phyloP scores from a whole-genome alignment of 2,113 vertebrate genomes.

The Pelodiscus sinensis region DNA sequence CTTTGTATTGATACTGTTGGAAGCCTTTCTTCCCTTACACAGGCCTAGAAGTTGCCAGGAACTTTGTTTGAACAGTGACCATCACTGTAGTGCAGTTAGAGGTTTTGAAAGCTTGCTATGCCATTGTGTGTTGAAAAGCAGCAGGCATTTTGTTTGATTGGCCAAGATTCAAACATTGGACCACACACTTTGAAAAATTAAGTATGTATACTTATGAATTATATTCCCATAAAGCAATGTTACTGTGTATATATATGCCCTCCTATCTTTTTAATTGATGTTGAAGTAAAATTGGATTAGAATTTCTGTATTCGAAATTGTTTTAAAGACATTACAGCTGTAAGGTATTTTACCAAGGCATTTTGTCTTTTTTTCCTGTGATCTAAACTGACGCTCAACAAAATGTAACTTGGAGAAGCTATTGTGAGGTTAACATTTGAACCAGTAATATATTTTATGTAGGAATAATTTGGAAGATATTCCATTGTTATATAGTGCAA shows the following conservation, averaged over 20 bases:
- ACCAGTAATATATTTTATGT: slow-evolving; percentile 62
- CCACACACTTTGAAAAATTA: slow-evolving; percentile 64
- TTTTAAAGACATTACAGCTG: neutral
- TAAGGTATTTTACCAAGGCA: slow-evolving; percentile 51
- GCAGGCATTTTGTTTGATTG: slow-evolving; percentile 48
- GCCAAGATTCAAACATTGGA: slow-evolving; percentile 42
- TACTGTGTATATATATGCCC: slow-evolving; percentile 32
- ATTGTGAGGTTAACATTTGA: slow-evolving; percentile 47
- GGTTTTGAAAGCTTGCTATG: slow-evolving; percentile 31
- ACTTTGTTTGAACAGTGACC: slow-evolving; percentile 67
- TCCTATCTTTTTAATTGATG: slow-evolving; percentile 38
- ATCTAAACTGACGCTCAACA: slow-evolving; percentile 17
- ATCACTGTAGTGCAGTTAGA: slow-evolving; percentile 54
- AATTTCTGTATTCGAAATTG: slow-evolving; percentile 7
- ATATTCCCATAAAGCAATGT: slow-evolving; percentile 50
- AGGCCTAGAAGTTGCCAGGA: slow-evolving; percentile 47
- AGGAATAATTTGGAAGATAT: slow-evolving; percentile 56
- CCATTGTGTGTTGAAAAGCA: slow-evolving; percentile 32
- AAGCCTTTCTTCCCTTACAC: slow-evolving; percentile 44
- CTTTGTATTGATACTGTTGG: slow-evolving; percentile 22
- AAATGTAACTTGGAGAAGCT: slow-evolving; percentile 32
- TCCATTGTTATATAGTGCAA: slow-evolving; percentile 36
- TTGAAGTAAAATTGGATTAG: neutral
- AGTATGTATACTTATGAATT: slow-evolving; percentile 58
- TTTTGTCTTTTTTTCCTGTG: slow-evolving; percentile 13